These are phyloP conservation scores for Periphyllus acericola DNA, from an alignment of 2,888 invertebrate species.

Conservation along the genomic window DNA sequence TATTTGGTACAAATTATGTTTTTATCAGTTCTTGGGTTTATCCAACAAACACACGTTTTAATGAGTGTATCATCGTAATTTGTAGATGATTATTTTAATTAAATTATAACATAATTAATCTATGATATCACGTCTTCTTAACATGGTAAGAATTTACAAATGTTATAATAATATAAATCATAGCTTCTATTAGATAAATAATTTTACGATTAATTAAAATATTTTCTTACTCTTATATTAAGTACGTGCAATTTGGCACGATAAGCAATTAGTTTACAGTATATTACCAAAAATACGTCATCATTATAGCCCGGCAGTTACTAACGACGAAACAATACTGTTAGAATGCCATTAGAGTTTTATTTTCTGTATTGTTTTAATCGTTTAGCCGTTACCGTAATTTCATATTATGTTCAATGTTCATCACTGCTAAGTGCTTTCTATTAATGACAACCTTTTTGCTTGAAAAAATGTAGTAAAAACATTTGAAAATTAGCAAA, in stretches of 20 bases:
- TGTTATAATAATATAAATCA: neutral
- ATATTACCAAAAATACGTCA: neutral
- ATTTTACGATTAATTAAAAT: neutral
- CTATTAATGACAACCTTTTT: too few relatives aligned
- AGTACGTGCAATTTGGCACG: neutral
- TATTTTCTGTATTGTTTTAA: neutral
- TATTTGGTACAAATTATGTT: neutral
- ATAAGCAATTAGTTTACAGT: neutral
- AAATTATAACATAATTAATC: neutral
- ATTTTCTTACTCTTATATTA: slow-evolving; percentile 12
- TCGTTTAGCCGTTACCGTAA: neutral
- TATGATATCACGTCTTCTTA: neutral
- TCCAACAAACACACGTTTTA: neutral
- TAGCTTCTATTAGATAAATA: neutral
- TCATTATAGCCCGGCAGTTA: neutral
- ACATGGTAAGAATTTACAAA: neutral
- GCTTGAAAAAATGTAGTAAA: neutral
- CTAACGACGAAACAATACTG: too few relatives aligned
- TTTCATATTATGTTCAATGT: neutral
- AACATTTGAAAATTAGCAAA: too few relatives aligned
- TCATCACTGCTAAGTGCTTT: neutral
- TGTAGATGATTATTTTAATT: neutral
- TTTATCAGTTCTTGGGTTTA: neutral
- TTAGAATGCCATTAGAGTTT: too few relatives aligned
- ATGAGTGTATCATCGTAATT: neutral